phyloP scores from a whole-genome alignment of 2,888 invertebrate genomes.

The Eurytoma californica region DNA sequence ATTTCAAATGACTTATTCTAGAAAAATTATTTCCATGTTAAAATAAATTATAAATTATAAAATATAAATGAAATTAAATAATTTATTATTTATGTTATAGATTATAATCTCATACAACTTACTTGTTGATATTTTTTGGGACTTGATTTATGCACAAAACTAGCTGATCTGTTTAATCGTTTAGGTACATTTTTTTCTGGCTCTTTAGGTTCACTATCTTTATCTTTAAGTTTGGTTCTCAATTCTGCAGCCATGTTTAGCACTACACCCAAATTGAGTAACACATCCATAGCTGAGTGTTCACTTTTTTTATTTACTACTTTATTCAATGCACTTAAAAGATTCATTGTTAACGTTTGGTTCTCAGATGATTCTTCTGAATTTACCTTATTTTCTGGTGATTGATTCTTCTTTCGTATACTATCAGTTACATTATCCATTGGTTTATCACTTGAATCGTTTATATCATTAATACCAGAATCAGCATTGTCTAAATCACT shows the following conservation, averaged over 20 bases:
- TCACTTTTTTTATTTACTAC: constrained; percentile 57
- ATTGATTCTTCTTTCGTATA: constrained; percentile 57
- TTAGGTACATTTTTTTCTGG: constrained; percentile 30
- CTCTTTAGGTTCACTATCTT: constrained; percentile 11
- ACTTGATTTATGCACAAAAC: constrained; percentile 32
- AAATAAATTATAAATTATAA: background rate
- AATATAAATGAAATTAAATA: constrained; percentile 10
- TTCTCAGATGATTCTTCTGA: constrained; percentile 54
- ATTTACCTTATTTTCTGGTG: constrained; percentile 49
- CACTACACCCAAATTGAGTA: constrained; percentile 37
- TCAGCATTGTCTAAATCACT: constrained; percentile 8
- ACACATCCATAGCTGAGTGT: constrained; percentile 56
- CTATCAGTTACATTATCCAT: constrained; percentile 54
- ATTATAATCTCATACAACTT: background rate
- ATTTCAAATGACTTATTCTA: constrained; percentile 50
- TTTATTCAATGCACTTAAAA: constrained; percentile 44
- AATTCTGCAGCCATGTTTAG: constrained; percentile 39
- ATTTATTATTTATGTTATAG: background rate
- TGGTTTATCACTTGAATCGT: constrained; percentile 33
- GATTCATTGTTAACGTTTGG: constrained; percentile 49
- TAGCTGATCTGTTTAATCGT: constrained; percentile 30
- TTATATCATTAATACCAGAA: background rate
- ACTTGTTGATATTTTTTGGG: constrained; percentile 23
- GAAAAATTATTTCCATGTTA: constrained; percentile 17
- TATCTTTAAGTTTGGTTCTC: constrained; percentile 27